Evolutionary conservation across 1,140 invertebrate genomes (phyloP), one percentile per base, ranked within the genome.

Genomic region (Eulimnadia texana): DNA sequence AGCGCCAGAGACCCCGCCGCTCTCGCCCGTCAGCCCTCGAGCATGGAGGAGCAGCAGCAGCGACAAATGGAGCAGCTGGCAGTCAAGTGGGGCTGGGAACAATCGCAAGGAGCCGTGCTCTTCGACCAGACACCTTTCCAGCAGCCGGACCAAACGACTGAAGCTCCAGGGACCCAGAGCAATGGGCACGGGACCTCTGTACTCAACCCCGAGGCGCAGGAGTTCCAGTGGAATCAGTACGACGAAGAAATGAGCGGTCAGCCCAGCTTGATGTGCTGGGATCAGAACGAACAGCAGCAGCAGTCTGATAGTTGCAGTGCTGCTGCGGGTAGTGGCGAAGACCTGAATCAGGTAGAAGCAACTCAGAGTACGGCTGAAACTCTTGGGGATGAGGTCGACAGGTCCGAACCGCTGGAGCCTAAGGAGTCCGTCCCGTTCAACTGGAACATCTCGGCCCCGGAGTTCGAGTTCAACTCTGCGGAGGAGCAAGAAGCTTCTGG

Each of bases 41-140:
- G 49, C 66, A 51, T 64, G 54, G 61, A 60, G 11, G 64, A 69
- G 58, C 67, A 63, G 24, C 63, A 61, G 27, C 63, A 63, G 27
- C 49, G 53, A 11, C 50, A 61, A 24, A 42, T 52, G 24, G 60
- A 61, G 50, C 51, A 54, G 19, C 20, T 61, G 27, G 57, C 55
- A n/a, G 64, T 60, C 58, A 64, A 63, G 23, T 62, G 58, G 54
- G 65, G 63, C 22, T 63, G 64, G 42, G 53, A 47, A n/a, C 56
- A 64, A 28, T 16, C 50, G n/a, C 63, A 64, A 20, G 24, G 53
- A 1, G 59, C 33, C 47, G 62, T 57, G 20, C 60, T 57, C 19
- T 23, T 19, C 3, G 63, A 16, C 6, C 24, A 57, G 22, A n/a
- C 55, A 2, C 33, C 55, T 23, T 57, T 23, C 24, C 55, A 57